Conservation (phyloP, 2,888 invertebrate species). For the Tanytarsus gracilentus region DNA sequence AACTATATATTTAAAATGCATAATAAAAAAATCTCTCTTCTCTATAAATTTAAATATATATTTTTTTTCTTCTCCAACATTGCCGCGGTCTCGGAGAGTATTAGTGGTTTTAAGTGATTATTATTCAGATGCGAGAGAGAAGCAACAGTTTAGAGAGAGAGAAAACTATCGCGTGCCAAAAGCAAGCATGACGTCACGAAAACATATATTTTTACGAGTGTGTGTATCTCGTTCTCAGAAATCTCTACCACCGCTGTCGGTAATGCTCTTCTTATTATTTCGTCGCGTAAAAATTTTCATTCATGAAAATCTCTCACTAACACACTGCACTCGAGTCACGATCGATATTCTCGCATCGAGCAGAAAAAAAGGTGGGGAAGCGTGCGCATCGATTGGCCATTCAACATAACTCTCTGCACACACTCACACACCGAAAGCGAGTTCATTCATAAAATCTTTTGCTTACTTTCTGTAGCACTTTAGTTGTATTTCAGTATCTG, state of each 20-base stretch:
- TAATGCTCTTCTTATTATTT: too few species aligned
- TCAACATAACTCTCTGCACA: conserved; percentile 1
- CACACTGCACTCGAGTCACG: neutral
- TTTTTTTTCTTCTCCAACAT: too few species aligned
- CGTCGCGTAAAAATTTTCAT: too few species aligned
- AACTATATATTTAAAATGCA: conserved; percentile 27
- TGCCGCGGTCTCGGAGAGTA: too few species aligned
- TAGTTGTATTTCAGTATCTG: conserved; percentile 29
- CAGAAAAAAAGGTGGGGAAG: conserved; percentile 11
- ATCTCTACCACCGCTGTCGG: too few species aligned
- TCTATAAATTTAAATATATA: conserved; percentile 25
- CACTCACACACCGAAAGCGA: conserved; percentile 2
- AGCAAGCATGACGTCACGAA: too few species aligned
- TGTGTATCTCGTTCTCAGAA: too few species aligned
- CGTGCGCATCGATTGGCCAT: conserved; percentile 13
- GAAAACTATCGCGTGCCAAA: too few species aligned
- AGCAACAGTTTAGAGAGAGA: too few species aligned
- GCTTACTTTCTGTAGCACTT: conserved; percentile 20
- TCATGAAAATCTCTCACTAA: conserved; percentile 25
- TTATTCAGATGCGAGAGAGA: too few species aligned
- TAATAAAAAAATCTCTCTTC: conserved; percentile 24
- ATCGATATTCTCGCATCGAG: conserved; percentile 16
- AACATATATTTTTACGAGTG: too few species aligned
- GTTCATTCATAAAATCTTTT: conserved; percentile 44
- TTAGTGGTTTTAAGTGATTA: too few species aligned